Evolutionary conservation across 2,113 vertebrate genomes (phyloP).

Genomic region (Myotis brandtii): DNA sequence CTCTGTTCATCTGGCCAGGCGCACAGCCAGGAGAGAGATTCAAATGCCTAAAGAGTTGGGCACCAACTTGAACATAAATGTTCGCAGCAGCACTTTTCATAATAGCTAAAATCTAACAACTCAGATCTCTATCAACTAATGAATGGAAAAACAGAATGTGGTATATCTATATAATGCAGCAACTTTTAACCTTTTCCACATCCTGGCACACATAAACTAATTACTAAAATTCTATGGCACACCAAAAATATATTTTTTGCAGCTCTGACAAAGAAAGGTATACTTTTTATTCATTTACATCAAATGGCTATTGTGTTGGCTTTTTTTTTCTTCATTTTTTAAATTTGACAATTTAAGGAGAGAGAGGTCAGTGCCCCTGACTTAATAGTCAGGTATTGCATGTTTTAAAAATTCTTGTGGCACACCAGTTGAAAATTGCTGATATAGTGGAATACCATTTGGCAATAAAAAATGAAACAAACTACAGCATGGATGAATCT

Average conservation of each 20-base stretch:
- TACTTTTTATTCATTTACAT: not conserved
- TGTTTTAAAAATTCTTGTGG: not conserved
- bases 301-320: not conserved
- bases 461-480: not conserved
- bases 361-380: not conserved
- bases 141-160: not conserved
- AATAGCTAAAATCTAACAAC: not conserved
- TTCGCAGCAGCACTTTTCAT: not conserved
- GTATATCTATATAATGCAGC: not conserved
- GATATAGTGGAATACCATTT: not conserved
- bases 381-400: not conserved
- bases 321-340: not conserved
- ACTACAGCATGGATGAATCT: not conserved
- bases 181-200: not conserved
- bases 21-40: not conserved
- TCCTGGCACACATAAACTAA: not conserved
- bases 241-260: not conserved
- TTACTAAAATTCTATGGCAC: not conserved
- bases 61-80: not conserved
- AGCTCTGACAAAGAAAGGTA: not conserved
- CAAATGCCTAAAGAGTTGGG: not conserved
- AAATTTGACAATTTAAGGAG: not conserved
- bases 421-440: not conserved
- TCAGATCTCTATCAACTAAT: not conserved
- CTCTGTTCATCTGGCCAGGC: not conserved